Evolutionary conservation across 2,113 vertebrate genomes (phyloP), one percentile per base, ranked within the genome.

Genomic region (Hypocryptadius cinnamomeus): DNA sequence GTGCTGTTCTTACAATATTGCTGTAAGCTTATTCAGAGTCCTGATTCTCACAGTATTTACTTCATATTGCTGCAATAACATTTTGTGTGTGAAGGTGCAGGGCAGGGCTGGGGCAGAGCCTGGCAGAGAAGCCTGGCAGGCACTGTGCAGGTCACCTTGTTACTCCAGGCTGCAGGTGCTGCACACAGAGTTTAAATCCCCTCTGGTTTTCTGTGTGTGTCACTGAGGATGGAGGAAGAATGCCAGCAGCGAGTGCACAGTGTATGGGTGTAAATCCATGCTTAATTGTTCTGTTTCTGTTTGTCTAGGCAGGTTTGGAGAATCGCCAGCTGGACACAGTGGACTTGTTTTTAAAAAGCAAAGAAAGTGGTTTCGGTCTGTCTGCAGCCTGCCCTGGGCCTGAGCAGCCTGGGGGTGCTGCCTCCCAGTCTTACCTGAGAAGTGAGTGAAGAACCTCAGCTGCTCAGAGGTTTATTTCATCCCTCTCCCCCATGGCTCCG

Each of bases 301-400:
- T 42, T 84, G 80, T 91, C 53, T 56, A 99, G 99, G 98, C 99
- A 13, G 99, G 99, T 17, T 97, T 99, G 97, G 99, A 99, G 94
- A 99, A 99, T 94, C 98, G 96, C 56, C 99, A 99, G 51, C 97
- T 99, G 83, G 99, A 99, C 92, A 99, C 98, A 3, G 99, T 99
- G 24, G 98, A 99, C 60, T 98, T 99, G 61, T 99, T 99, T 94
- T 92, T 99, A 78, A 99, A 99, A 95, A 99, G 99, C 95, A 99
- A 99, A 95, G 98, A 99, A 93, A 98, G 98, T 53, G 80, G 99
- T 73, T 97, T 99, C 85, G 97, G 22, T 59, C 93, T 97, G 33
- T 53, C 95, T 37, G 79, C 97, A 27, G 39, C 92, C 48, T 93
- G 91, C 77, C 92, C 94, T 45, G 70, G 93, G 14, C 54, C 95